Conservation (phyloP, 1,140 invertebrate species). For the Parapsyche elsis region DNA sequence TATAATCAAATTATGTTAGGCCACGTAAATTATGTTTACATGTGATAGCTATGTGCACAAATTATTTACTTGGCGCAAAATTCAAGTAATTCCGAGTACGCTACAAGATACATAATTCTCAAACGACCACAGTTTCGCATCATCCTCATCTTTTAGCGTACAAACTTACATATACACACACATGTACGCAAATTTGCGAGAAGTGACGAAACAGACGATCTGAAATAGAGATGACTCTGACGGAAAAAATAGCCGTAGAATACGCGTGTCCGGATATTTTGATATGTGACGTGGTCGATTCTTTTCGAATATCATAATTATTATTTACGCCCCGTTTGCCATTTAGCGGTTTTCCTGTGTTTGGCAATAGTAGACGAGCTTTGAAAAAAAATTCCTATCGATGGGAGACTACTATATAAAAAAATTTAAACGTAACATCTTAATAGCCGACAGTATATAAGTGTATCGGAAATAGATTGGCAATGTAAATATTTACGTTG, state of each 20-base stretch:
- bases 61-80: no score
- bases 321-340: no score
- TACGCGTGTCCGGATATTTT: background rate
- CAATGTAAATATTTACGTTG: background rate
- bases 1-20: no score
- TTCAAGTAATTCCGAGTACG: no score
- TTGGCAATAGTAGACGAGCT: background rate
- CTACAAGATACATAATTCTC: no score
- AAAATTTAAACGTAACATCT: background rate
- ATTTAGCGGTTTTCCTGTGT: background rate
- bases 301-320: no score
- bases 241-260: constrained; percentile 6
- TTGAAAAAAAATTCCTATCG: background rate
- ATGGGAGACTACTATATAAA: no score
- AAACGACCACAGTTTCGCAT: no score
- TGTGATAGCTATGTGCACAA: no score
- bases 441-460: constrained; percentile 23
- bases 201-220: background rate
- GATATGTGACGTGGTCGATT: background rate
- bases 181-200: background rate
- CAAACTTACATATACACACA: background rate
- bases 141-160: background rate
- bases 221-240: constrained; percentile 6
- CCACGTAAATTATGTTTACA: no score
- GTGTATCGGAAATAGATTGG: constrained; percentile 1